Conservation (phyloP, 2,797 vertebrate genomes). For the Graptemys geographica region DNA sequence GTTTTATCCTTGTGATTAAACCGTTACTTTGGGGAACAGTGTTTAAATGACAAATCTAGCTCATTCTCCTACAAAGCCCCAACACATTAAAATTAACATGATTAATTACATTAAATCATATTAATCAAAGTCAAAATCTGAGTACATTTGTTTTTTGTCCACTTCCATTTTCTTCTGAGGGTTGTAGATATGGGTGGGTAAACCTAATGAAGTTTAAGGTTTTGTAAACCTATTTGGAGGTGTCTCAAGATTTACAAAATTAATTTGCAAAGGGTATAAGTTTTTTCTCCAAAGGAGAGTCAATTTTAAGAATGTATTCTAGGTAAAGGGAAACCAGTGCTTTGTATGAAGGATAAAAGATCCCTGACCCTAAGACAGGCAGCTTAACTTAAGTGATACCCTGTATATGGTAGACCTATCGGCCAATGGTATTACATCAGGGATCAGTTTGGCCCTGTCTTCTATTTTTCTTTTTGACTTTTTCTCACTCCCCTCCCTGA, state of each 20-base stretch:
- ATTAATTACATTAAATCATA: not conserved
- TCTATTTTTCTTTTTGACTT: not conserved
- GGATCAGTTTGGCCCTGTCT: not conserved
- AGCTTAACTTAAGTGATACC: not conserved
- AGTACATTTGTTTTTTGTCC: not conserved
- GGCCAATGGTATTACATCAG: not conserved
- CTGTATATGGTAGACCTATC: not conserved
- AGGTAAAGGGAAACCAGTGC: not conserved
- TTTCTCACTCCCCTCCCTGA: not conserved
- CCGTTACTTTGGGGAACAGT: not conserved
- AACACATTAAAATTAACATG: not conserved
- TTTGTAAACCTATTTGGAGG: not conserved
- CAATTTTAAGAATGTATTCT: not conserved
- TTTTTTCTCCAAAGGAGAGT: accelerated
- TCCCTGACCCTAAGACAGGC: not conserved
- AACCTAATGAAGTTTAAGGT: not conserved
- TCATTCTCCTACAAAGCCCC: not conserved
- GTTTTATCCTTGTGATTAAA: not conserved
- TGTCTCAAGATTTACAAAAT: not conserved
- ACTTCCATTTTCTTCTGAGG: not conserved
- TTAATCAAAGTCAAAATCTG: not conserved
- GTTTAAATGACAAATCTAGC: not conserved
- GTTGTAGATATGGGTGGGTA: not conserved
- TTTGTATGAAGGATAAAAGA: not conserved
- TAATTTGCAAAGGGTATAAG: not conserved